Evolutionary conservation across 2,113 vertebrate species (phyloP), one percentile per base, ranked within the genome.

Genomic region (Chrysochloris asiatica): DNA sequence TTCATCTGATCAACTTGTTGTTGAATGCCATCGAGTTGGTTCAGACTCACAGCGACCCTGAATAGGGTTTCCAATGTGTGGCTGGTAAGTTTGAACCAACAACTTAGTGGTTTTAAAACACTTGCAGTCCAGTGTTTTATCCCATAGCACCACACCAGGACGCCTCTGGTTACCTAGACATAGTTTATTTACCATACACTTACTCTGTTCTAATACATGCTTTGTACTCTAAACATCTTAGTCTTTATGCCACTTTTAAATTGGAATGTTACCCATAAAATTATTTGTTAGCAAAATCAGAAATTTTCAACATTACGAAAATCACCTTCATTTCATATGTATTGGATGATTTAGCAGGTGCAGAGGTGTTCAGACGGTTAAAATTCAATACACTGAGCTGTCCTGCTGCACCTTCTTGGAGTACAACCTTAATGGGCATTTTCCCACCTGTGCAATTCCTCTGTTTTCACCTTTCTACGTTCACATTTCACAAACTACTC

Each of bases 401-500:
- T 76, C 59, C 54, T 7, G 12, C 36, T 61, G 26, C 19, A 56
- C 14, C 17, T 28, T 63, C 54, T 16, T 72, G 11, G 61, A 94
- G 43, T 4, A 48, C 14, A 65, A 28, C 41, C n/a, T 59, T 90
- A 69, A 50, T 41, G 19, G 41, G 3, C 83, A 36, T 76, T 76
- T 82, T 28, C 59, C 63, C 41, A 92, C 71, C 36, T 65, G 24
- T 43, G 19, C 45, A 24, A 22, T 50, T 47, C 76, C 41, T 89
- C 69, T 21, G 73, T 83, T 93, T 61, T 86, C 63, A 61, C 69
- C 33, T 82, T 17, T 47, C 26, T 19, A 56, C 50, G 10, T 83
- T 79, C 50, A 52, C 59, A 72, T 90, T 88, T 86, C 83, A 86
- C 4, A 56, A 61, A 48, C 71, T 80, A n/a, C 72, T 83, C 79